Percentiles rank a stretch among this genome's conserved stretches.
Conservation (phyloP, 2,797 vertebrate species). For the Poecilia picta region DNA sequence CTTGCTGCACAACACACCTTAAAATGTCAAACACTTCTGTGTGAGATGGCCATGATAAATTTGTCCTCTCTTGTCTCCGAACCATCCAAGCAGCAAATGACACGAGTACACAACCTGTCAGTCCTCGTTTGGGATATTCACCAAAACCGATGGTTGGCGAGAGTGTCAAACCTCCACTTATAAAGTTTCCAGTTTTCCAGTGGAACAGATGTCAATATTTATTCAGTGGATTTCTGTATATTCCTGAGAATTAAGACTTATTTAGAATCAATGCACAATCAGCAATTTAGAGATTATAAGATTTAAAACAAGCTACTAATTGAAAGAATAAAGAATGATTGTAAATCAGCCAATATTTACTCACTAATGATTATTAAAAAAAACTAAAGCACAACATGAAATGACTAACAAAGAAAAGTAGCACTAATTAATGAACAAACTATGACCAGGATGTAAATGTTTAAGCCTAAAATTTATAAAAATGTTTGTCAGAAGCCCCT, state of each 20-base stretch:
- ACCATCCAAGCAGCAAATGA: slow-evolving; percentile 7
- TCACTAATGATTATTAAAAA: neutral
- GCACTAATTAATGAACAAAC: neutral
- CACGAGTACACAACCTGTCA: slow-evolving; percentile 1
- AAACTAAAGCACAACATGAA: neutral
- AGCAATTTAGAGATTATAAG: neutral
- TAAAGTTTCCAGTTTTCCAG: neutral
- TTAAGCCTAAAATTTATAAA: neutral
- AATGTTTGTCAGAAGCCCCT: neutral
- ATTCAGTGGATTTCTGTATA: neutral
- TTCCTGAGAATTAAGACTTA: neutral
- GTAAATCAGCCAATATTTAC: neutral
- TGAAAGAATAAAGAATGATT: neutral
- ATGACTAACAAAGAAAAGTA: neutral
- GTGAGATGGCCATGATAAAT: neutral
- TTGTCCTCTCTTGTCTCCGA: slow-evolving; percentile 9
- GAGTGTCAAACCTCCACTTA: slow-evolving; percentile 4
- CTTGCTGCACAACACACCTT: slow-evolving; percentile 9
- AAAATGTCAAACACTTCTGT: slow-evolving; percentile 10
- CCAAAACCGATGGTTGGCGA: neutral
- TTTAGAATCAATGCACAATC: neutral
- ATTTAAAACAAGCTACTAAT: neutral
- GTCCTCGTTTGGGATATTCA: neutral
- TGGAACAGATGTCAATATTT: neutral
- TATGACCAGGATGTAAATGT: neutral